Conservation (phyloP, 2,797 vertebrate species). For the Geotrypetes seraphini region DNA sequence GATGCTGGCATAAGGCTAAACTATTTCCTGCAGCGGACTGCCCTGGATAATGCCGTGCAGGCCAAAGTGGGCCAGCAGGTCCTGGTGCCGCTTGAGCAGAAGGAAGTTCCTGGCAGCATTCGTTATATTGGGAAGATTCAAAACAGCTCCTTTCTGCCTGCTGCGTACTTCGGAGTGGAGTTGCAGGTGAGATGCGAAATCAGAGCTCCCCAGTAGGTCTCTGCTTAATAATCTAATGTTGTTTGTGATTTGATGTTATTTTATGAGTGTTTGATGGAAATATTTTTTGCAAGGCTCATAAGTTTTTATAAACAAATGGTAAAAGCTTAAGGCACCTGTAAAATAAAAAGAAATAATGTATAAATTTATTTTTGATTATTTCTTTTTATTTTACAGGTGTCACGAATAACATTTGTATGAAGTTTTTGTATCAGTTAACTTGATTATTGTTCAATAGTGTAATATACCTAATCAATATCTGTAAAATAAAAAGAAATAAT, state of each 20-base stretch:
- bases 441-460: no score
- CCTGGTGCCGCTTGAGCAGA: slow-evolving; percentile 28
- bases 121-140: slow-evolving; percentile 44
- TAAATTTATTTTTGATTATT: no score
- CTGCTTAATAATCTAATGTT: background rate
- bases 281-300: background rate
- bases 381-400: no score
- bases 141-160: slow-evolving; percentile 1
- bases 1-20: slow-evolving; percentile 33
- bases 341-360: no score
- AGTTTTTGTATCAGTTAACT: no score
- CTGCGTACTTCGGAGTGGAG: slow-evolving; percentile 60
- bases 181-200: slow-evolving; percentile 50
- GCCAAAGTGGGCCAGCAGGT: slow-evolving; percentile 30
- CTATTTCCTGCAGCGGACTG: slow-evolving; percentile 25
- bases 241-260: background rate
- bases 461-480: no score
- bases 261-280: background rate
- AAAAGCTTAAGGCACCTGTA: background rate
- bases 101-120: slow-evolving; percentile 44
- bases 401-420: no score
- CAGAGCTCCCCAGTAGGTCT: rapidly evolving
- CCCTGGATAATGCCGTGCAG: slow-evolving; percentile 28
- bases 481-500: no score
- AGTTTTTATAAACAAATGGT: background rate